These are phyloP conservation scores for Zygogramma bicolorata DNA, from an alignment of 2,888 invertebrate species.

Conservation along the genomic window DNA sequence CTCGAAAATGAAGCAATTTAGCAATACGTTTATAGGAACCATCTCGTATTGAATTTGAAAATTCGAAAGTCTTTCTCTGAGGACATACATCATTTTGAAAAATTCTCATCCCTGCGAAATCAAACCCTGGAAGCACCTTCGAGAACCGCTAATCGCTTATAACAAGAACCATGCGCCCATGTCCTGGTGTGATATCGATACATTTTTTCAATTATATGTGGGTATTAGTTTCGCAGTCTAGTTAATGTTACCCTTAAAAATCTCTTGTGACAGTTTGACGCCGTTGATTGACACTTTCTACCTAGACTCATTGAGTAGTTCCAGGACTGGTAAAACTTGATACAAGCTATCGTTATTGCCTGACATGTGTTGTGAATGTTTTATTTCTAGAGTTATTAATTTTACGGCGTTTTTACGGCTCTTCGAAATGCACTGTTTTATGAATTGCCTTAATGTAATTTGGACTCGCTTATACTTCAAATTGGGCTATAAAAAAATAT, in stretches of 20 bases:
- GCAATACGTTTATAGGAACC: neutral
- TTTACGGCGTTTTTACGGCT: conserved; percentile 8
- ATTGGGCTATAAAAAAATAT: conserved; percentile 6
- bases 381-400: neutral
- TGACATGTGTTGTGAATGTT: conserved; percentile 7
- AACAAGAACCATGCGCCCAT: neutral
- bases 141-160: neutral
- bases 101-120: neutral
- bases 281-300: conserved; percentile 50
- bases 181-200: conserved; percentile 2
- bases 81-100: neutral
- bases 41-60: neutral
- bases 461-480: conserved; percentile 9
- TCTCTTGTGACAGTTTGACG: conserved; percentile 50
- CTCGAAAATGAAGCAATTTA: neutral
- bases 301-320: conserved; percentile 18
- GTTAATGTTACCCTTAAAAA: conserved; percentile 40
- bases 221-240: conserved; percentile 19
- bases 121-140: neutral
- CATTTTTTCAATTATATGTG: neutral
- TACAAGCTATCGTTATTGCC: conserved; percentile 15
- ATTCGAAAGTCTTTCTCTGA: neutral
- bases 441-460: conserved; percentile 10
- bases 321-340: conserved; percentile 33
- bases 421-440: conserved; percentile 2